Conservation (phyloP, 2,888 invertebrate species). For the Ophion ventricosus region DNA sequence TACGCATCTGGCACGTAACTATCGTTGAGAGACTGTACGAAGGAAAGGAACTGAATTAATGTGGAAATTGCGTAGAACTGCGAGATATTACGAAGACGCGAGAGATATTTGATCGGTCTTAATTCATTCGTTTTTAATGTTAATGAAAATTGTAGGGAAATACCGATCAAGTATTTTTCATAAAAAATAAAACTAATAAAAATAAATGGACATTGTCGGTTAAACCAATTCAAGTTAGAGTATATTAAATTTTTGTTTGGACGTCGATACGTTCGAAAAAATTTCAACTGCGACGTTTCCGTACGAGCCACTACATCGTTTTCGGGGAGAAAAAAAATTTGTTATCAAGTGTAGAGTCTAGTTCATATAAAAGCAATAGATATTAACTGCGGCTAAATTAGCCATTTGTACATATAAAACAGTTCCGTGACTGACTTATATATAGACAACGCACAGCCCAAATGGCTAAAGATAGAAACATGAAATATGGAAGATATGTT, state of each 20-base stretch:
- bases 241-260: too few relatives aligned
- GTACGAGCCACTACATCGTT: background rate
- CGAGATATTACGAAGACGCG: background rate
- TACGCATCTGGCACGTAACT: constrained; percentile 89
- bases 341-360: background rate
- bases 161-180: background rate
- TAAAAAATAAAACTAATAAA: background rate
- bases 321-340: background rate
- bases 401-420: too few relatives aligned
- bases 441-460: too few relatives aligned
- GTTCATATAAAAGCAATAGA: too few relatives aligned
- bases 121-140: too few relatives aligned
- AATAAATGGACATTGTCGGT: background rate
- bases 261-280: background rate
- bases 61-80: background rate
- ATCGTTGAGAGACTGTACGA: constrained; percentile 86
- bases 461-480: too few relatives aligned
- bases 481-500: too few relatives aligned
- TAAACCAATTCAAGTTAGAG: too few relatives aligned
- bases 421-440: too few relatives aligned
- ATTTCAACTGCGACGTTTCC: background rate
- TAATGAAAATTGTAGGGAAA: too few relatives aligned
- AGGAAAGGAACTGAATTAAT: constrained; percentile 37
- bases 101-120: too few relatives aligned
- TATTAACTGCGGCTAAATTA: too few relatives aligned